phyloP scores from a whole-genome alignment of 2,888 invertebrate genomes.

The Clostera curtula region DNA sequence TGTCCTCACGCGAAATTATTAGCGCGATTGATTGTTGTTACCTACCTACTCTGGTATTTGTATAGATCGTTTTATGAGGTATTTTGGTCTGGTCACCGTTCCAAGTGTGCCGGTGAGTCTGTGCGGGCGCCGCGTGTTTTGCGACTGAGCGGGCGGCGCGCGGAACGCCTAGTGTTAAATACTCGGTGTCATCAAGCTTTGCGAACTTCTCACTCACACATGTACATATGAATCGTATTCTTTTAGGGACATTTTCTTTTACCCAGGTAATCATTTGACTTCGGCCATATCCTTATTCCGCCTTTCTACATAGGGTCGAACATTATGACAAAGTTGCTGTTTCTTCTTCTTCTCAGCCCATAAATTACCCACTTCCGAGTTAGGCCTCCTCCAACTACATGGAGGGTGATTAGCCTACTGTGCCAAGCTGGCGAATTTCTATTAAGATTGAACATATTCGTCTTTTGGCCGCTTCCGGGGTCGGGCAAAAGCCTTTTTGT shows the following conservation, averaged over 20 bases:
- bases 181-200: slow-evolving; percentile 54
- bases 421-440: no score
- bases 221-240: slow-evolving; percentile 36
- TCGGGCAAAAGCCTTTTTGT: no score
- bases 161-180: slow-evolving; percentile 62
- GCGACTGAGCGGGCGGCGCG: slow-evolving; percentile 60
- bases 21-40: slow-evolving; percentile 4
- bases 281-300: no score
- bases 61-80: slow-evolving; percentile 13
- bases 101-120: slow-evolving; percentile 24
- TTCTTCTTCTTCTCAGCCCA: no score
- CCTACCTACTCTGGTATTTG: slow-evolving; percentile 19
- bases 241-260: slow-evolving; percentile 29
- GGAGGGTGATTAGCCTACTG: no score
- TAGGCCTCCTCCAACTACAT: no score
- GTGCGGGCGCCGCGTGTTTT: slow-evolving; percentile 47
- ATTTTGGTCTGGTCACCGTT: slow-evolving; percentile 24
- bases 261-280: background rate
- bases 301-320: no score
- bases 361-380: no score
- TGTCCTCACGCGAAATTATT: no score
- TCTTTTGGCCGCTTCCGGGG: no score
- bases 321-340: no score
- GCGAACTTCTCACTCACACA: slow-evolving; percentile 50
- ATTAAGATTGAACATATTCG: no score